phyloP scores from a whole-genome alignment of 2,888 invertebrate genomes.

The Salpingus planirostris region DNA sequence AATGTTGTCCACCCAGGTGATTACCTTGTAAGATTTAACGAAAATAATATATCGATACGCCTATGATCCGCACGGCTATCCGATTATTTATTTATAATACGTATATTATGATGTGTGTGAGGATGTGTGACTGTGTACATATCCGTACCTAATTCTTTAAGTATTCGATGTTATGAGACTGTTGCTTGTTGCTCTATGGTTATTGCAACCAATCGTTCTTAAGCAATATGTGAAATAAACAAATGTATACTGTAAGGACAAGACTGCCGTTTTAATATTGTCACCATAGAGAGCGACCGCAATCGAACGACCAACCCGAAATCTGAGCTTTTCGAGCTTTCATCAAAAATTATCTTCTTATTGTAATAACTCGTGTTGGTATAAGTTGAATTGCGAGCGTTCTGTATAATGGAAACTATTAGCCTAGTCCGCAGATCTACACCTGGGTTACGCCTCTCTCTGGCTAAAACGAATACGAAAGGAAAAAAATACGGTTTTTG shows the following conservation, averaged over 20 bases:
- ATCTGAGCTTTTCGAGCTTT: too few species aligned
- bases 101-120: slow-evolving; percentile 22
- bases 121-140: slow-evolving; percentile 29
- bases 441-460: too few species aligned
- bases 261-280: slow-evolving; percentile 7
- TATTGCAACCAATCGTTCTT: slow-evolving; percentile 25
- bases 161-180: slow-evolving; percentile 43
- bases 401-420: too few species aligned
- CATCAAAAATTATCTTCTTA: too few species aligned
- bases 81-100: slow-evolving; percentile 14
- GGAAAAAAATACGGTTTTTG: not conserved
- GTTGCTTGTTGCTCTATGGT: slow-evolving; percentile 40
- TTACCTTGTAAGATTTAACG: slow-evolving; percentile 7
- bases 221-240: slow-evolving; percentile 40
- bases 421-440: not conserved
- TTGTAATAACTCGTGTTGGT: too few species aligned
- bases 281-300: too few species aligned
- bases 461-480: too few species aligned
- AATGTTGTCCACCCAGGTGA: slow-evolving; percentile 15
- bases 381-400: too few species aligned
- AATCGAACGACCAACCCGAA: too few species aligned
- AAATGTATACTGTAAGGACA: slow-evolving; percentile 34
- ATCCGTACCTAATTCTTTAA: slow-evolving; percentile 27
- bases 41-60: slow-evolving; percentile 13
- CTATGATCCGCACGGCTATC: too few species aligned